phyloP scores from a whole-genome alignment of 2,888 invertebrate genomes.

The Drosophila ezoana region DNA sequence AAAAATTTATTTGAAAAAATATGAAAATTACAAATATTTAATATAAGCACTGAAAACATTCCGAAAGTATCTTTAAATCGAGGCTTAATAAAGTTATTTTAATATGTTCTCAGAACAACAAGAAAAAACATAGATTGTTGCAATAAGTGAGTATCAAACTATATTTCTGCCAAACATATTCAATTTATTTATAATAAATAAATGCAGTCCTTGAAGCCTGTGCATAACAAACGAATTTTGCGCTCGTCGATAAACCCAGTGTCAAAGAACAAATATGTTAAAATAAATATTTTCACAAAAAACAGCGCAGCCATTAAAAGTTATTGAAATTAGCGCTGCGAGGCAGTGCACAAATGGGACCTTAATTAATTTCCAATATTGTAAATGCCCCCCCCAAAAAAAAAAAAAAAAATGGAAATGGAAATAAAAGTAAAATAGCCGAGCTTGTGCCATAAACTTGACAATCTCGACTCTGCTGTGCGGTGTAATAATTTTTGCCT shows the following conservation, averaged over 20 bases:
- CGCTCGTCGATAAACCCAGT: neutral
- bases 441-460: slow-evolving; percentile 38
- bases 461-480: slow-evolving; percentile 28
- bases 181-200: neutral
- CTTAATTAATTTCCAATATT: slow-evolving; percentile 66
- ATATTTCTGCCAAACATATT: neutral
- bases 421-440: neutral
- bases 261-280: too few relatives aligned
- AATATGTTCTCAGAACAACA: too few relatives aligned
- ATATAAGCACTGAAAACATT: too few relatives aligned
- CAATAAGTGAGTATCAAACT: too few relatives aligned
- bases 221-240: neutral
- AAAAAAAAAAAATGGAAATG: too few relatives aligned
- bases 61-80: too few relatives aligned
- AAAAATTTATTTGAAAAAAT: neutral
- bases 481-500: slow-evolving; percentile 56
- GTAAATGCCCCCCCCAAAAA: slow-evolving; percentile 16
- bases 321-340: slow-evolving; percentile 1
- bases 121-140: too few relatives aligned
- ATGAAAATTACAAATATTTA: too few relatives aligned
- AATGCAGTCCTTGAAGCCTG: slow-evolving; percentile 4
- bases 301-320: slow-evolving; percentile 6
- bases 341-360: slow-evolving; percentile 22
- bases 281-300: slow-evolving; percentile 2
- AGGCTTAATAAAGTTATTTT: too few relatives aligned